Base-by-base conservation (phyloP, 2,888 invertebrate species). In the Carabus problematicus region DNA sequence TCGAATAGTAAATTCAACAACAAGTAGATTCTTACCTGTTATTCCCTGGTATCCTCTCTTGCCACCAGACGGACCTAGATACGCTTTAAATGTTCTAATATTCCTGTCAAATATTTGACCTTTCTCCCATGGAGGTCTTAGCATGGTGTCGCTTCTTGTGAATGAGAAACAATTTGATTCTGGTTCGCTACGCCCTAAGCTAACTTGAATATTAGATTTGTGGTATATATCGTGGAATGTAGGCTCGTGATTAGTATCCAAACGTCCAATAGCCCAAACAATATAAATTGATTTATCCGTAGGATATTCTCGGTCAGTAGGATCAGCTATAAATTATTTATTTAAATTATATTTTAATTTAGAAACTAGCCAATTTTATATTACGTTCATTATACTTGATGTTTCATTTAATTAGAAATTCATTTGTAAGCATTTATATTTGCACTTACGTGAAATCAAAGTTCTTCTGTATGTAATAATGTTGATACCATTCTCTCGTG, bases 51-150 rank as follows among this genome's bases (percentile, higher is more conserved):
- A 92, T 11, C 94, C 95, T 68, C 90, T 87, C 77, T 85, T 84
- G 0, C 92, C 94, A 3, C 93, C 96, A 19, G 94, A 89, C 2
- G 95, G 94, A 0, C 97, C 97, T 70, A 97, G 82, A 70, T 91
- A 88, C 29, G 94, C 91, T 72, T 87, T 88, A 79, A 96, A 95
- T 64, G 91, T 89, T 73, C 93, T 87, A 70, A 94, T 87, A 61
- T 91, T 79, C 76, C 88, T 86, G 81, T 90, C 89, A 77, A 86
- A 87, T 77, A 90, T 87, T 79, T 87, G 85, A 1, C 86, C 85
- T 73, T 85, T 85, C 73, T 88, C 87, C 90, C 90, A 91, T 14
- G 85, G 78, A 73, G 81, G 82, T 56, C 77, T 76, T 14, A 78
- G 77, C 72, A 74, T 77, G 12, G 75, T 73, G n/a, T 78, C 80